Evolutionary conservation across 2,888 invertebrate genomes (phyloP).

Genomic region (Plemyria rubiginata): DNA sequence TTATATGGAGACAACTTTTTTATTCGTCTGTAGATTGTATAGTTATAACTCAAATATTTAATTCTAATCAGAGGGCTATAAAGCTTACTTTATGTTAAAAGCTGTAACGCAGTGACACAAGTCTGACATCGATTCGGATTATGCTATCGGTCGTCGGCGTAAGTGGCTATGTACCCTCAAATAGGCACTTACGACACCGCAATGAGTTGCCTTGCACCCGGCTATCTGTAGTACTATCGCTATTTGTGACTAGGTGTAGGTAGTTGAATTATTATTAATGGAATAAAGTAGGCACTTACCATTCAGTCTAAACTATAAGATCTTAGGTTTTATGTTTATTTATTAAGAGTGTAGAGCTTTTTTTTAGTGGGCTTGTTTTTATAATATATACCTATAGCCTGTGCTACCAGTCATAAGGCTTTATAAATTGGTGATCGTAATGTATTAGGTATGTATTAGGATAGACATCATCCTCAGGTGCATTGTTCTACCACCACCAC

Average conservation of each 20-base stretch:
- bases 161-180: conserved; percentile 74
- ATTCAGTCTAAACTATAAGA: not conserved
- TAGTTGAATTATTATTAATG: conserved; percentile 18
- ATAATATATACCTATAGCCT: too few relatives aligned
- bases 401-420: too few relatives aligned
- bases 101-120: conserved; percentile 12
- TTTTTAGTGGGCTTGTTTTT: too few relatives aligned
- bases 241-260: conserved; percentile 14
- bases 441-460: too few relatives aligned
- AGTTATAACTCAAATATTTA: not conserved
- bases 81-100: conserved; percentile 1
- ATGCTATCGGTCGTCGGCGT: conserved; percentile 71
- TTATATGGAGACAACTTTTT: too few relatives aligned
- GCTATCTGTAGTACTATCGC: conserved; percentile 51
- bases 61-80: not conserved
- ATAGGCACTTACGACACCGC: conserved; percentile 77
- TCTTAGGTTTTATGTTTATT: too few relatives aligned
- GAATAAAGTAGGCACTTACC: not conserved
- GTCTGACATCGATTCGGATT: conserved; percentile 70
- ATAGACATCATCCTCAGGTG: too few relatives aligned
- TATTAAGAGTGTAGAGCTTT: too few relatives aligned
- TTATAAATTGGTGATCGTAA: too few relatives aligned
- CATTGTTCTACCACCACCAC: too few relatives aligned
- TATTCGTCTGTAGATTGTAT: too few relatives aligned
- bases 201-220: conserved; percentile 54